Percentiles rank a stretch among this genome's conserved stretches.
phyloP scores from a whole-genome alignment of 2,113 vertebrate genomes.

The Cairina moschata region DNA sequence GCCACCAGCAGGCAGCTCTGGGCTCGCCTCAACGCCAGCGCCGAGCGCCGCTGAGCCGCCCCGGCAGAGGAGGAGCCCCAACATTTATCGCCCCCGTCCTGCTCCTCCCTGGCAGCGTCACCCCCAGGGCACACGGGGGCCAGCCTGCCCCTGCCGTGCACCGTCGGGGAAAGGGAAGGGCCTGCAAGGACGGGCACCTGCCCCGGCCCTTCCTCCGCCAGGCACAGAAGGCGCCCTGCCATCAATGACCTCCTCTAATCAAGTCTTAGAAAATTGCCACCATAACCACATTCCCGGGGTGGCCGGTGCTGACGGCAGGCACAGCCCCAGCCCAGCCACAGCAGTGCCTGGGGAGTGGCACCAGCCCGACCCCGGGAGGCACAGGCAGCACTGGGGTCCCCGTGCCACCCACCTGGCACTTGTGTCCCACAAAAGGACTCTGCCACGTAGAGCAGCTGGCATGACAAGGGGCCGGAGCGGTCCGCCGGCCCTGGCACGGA shows the following conservation, averaged over 20 bases:
- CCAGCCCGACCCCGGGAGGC: background rate
- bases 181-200: fast-evolving
- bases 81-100: background rate
- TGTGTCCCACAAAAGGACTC: background rate
- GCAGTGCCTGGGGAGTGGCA: background rate
- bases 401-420: background rate
- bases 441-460: conserved; percentile 8
- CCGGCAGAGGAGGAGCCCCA: background rate
- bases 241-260: conserved; percentile 65
- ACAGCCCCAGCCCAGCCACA: background rate
- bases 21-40: conserved; percentile 78
- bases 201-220: background rate
- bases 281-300: conserved; percentile 17
- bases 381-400: fast-evolving
- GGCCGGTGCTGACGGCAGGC: background rate
- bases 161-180: background rate
- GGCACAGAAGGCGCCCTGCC: background rate
- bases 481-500: background rate
- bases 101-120: background rate
- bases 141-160: background rate
- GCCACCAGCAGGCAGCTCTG: conserved; percentile 82
- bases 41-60: background rate
- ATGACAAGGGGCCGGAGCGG: background rate
- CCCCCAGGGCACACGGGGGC: fast-evolving
- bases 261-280: conserved; percentile 62